phyloP scores from a whole-genome alignment of 2,888 invertebrate genomes.

The Bellardia pandia region DNA sequence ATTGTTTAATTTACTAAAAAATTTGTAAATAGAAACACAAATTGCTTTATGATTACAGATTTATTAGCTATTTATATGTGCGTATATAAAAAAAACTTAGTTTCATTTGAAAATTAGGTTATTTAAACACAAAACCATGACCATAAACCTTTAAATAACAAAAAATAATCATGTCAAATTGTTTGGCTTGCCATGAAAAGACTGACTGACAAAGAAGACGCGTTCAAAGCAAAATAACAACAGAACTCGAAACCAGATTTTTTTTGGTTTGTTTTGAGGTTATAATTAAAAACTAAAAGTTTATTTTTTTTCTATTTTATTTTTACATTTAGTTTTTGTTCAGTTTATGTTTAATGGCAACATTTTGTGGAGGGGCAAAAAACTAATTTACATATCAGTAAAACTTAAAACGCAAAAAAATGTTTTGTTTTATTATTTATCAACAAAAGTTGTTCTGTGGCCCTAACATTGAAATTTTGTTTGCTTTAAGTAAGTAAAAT shows the following conservation, averaged over 20 bases:
- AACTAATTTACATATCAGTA: constrained; percentile 53
- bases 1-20: neutral
- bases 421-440: neutral
- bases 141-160: constrained; percentile 32
- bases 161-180: constrained; percentile 33
- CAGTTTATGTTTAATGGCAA: constrained; percentile 18
- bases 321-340: neutral
- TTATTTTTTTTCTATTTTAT: neutral
- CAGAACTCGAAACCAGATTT: constrained; percentile 33
- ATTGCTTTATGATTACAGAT: neutral
- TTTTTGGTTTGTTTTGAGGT: constrained; percentile 29
- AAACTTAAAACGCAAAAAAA: constrained; percentile 6
- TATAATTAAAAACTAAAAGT: constrained; percentile 30
- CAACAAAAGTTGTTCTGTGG: constrained; percentile 30
- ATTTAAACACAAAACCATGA: constrained; percentile 42
- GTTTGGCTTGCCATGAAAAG: neutral
- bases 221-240: neutral
- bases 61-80: neutral
- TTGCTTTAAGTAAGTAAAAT: constrained; percentile 17
- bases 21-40: neutral
- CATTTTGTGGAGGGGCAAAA: constrained; percentile 15
- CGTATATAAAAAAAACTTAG: neutral
- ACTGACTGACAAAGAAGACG: neutral
- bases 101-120: constrained; percentile 20
- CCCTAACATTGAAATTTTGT: constrained; percentile 41